Conservation (phyloP, 2,797 vertebrate genomes). For the Chelon labrosus region DNA sequence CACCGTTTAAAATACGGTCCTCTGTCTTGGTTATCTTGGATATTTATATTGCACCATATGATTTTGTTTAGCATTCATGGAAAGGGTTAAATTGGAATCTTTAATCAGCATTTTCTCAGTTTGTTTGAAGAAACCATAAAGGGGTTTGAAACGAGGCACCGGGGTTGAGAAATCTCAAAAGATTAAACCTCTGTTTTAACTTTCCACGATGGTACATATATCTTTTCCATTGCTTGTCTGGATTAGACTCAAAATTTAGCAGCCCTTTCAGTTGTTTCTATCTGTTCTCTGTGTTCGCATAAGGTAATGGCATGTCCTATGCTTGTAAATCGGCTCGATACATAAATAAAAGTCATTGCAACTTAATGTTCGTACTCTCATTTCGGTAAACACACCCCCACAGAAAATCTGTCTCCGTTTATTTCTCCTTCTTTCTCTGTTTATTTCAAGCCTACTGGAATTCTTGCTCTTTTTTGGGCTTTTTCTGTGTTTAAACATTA, state of each 20-base stretch:
- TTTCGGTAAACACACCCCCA: background rate
- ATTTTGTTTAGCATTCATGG: too few relatives aligned
- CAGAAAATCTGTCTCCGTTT: constrained; percentile 13
- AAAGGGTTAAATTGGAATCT: too few relatives aligned
- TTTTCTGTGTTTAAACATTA: constrained; percentile 46
- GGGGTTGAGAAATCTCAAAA: constrained; percentile 6
- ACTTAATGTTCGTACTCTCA: too few relatives aligned
- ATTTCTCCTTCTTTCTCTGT: constrained; percentile 3
- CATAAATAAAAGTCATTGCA: too few relatives aligned
- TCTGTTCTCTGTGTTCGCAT: background rate
- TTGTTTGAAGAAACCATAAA: too few relatives aligned
- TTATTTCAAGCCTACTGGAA: constrained; percentile 31
- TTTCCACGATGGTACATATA: too few relatives aligned
- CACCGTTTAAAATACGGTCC: too few relatives aligned
- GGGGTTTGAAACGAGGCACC: background rate
- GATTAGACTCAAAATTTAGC: background rate
- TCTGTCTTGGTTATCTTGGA: too few relatives aligned
- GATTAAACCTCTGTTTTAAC: background rate
- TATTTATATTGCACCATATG: too few relatives aligned
- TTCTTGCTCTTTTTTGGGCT: constrained; percentile 34
- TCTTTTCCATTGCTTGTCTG: background rate
- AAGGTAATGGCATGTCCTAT: too few relatives aligned
- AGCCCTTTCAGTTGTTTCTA: background rate
- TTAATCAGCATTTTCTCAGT: too few relatives aligned
- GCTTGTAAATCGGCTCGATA: too few relatives aligned